Percentiles rank a stretch among this genome's conserved stretches.
Conservation (phyloP, 2,888 invertebrate genomes). For the Cheilosia pagana region DNA sequence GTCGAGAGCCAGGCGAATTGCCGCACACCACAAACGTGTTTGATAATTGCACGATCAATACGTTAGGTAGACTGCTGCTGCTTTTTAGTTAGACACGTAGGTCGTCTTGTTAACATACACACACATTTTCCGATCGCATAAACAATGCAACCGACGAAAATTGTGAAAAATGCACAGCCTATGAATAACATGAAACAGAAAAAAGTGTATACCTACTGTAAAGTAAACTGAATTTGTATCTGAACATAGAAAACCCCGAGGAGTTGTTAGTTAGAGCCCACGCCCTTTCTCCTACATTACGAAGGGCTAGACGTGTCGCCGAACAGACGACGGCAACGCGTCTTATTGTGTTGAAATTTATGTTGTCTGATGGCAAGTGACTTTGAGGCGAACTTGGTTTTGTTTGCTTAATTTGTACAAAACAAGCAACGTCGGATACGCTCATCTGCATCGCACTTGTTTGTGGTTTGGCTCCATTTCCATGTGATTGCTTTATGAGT, state of each 20-base stretch:
- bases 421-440: background rate
- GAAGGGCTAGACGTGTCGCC: background rate
- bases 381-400: constrained; percentile 28
- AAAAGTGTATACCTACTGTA: background rate
- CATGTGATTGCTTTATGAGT: constrained; percentile 16
- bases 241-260: constrained; percentile 18
- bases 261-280: constrained; percentile 7
- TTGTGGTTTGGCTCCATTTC: background rate
- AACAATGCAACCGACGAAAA: background rate
- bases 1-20: too few relatives aligned
- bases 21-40: too few relatives aligned
- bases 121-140: background rate
- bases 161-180: background rate
- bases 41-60: background rate
- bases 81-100: background rate
- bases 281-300: constrained; percentile 27
- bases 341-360: background rate
- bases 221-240: constrained; percentile 43
- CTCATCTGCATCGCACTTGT: background rate
- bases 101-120: background rate
- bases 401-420: constrained; percentile 15
- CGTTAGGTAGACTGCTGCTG: background rate
- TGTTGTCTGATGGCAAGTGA: background rate
- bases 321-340: background rate
- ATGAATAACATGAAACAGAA: too few relatives aligned